These are phyloP conservation scores for Griposia aprilina DNA, from an alignment of 2,888 invertebrate species.

Conservation along the genomic window DNA sequence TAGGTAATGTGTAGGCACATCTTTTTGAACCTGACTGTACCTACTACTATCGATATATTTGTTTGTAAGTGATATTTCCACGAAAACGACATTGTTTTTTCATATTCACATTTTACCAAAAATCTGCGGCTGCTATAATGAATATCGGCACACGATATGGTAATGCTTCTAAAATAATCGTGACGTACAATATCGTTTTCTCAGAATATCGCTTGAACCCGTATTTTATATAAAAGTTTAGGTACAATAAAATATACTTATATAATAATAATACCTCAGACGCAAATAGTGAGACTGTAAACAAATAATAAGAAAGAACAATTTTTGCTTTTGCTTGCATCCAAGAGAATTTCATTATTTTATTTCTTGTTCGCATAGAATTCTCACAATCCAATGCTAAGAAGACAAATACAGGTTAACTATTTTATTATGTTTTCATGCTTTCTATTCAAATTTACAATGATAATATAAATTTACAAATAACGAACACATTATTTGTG, in stretches of 20 bases:
- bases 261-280: not conserved
- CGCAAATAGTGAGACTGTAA: not conserved
- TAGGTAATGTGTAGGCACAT: not conserved
- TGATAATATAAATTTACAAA: too few relatives aligned
- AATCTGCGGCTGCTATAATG: not conserved
- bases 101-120: not conserved
- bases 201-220: not conserved
- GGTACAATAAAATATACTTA: not conserved
- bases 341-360: not conserved
- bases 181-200: not conserved
- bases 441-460: not conserved
- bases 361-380: not conserved
- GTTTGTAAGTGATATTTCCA: not conserved
- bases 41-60: not conserved
- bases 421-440: not conserved
- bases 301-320: not conserved
- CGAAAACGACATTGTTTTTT: not conserved
- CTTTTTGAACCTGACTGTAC: not conserved
- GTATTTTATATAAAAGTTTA: not conserved
- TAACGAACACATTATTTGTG: not conserved
- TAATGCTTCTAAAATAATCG: not conserved
- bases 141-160: not conserved
- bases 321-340: not conserved
- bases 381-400: conserved; percentile 2
- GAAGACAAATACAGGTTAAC: not conserved